Base-by-base conservation (phyloP, 2,888 invertebrate genomes). In the Formica aserva region DNA sequence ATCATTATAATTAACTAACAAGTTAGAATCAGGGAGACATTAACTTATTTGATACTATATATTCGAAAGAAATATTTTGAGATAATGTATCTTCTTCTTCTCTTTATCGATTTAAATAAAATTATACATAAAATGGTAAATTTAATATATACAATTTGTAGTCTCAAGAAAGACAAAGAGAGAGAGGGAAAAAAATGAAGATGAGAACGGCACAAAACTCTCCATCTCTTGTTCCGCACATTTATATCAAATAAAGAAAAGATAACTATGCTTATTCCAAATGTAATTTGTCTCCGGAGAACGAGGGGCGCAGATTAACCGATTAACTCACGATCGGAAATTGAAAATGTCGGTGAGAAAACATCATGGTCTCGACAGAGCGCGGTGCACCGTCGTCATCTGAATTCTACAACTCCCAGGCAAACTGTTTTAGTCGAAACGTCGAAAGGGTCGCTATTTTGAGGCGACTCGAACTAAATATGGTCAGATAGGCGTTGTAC, bases 391-490 rank as follows among this genome's bases (percentile, higher is more conserved):
- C 60, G 66, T 60, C 26, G 26, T 60, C 18, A 38, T 52, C 48
- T 52, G 66, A 80, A 71, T 83, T 57, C 80, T 75, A 88, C 82
- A 52, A 84, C 80, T 82, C 91, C 91, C 91, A 87, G 87, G 92
- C 92, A 90, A 92, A 92, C 93, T 93, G 93, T 93, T 93, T 93
- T 93, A 93, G 93, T 93, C 91, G 92, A 92, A 93, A 92, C 91
- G 84, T 91, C 91, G 91, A 91, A 91, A 91, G 92, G 92, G 89
- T 91, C 92, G 93, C 94, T 94, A 94, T 94, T 95, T 95, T 93
- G 93, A 94, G 93, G 89, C 90, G 85, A 92, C 94, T 94, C 94
- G 92, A 92, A 94, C 94, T 94, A 94, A 94, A 94, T 94, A 94
- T 94, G 94, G 94, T 94, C 93, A 93, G 94, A 94, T 94, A 91